A percentile compares a stretch with the other conserved stretches of the same genome.
Conservation (phyloP, 2,888 invertebrate genomes). For the Rapana venosa region DNA sequence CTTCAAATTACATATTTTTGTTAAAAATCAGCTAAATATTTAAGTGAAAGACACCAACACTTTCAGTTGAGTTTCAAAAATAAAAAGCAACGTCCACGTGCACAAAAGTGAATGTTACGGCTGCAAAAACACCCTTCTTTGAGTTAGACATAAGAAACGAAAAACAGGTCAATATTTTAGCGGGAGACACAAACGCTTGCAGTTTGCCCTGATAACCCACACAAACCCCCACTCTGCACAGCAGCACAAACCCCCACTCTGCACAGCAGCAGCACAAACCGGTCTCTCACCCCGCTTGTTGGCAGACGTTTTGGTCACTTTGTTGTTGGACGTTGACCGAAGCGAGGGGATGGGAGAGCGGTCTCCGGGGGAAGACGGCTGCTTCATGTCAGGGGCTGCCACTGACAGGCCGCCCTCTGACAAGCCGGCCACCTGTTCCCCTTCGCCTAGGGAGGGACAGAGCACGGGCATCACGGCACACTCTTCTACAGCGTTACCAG, state of each 20-base stretch:
- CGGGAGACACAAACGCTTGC: too few relatives aligned
- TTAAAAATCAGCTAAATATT: too few relatives aligned
- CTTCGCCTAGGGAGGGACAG: constrained; percentile 21
- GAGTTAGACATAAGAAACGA: too few relatives aligned
- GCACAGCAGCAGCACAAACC: background rate
- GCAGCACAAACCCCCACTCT: background rate
- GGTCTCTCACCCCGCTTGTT: constrained; percentile 42
- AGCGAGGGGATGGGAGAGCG: constrained; percentile 59
- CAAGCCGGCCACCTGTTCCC: background rate
- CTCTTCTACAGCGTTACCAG: background rate
- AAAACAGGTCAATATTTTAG: too few relatives aligned
- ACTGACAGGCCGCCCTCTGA: constrained; percentile 51
- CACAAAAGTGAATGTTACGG: too few relatives aligned
- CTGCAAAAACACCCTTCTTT: too few relatives aligned
- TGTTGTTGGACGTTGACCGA: background rate
- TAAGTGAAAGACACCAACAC: too few relatives aligned
- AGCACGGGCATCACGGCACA: background rate
- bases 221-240: background rate
- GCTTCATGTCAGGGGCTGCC: constrained; percentile 55
- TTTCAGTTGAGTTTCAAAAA: too few relatives aligned
- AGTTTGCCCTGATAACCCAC: background rate
- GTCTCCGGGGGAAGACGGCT: constrained; percentile 62
- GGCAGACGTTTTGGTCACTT: constrained; percentile 15
- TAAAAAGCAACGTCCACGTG: too few relatives aligned
- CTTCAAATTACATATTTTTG: too few relatives aligned